These are phyloP conservation scores for Cyrtonyx montezumae DNA, from an alignment of 2,113 vertebrate genomes.

Conservation along the genomic window DNA sequence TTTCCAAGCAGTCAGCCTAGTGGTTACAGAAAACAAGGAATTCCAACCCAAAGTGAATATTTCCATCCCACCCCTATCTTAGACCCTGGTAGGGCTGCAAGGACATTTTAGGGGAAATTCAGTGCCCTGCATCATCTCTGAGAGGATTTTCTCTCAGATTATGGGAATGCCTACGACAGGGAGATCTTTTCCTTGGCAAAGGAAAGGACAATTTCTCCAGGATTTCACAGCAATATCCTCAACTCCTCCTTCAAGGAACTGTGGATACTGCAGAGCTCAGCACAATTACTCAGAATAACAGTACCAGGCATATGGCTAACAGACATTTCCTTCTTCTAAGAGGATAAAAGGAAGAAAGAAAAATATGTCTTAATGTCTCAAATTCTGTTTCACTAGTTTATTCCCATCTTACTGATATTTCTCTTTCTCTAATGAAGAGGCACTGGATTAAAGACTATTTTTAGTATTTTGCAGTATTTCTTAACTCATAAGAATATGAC, in stretches of 20 bases:
- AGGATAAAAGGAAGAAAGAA: fast-evolving
- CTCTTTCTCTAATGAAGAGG: neutral
- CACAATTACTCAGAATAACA: too few relatives aligned
- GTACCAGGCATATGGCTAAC: neutral
- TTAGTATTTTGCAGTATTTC: neutral
- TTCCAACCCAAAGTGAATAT: neutral
- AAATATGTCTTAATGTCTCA: too few relatives aligned
- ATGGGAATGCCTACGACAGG: fast-evolving
- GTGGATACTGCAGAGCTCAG: neutral
- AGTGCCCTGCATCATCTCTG: neutral
- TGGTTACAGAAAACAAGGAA: neutral
- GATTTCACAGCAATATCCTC: fast-evolving
- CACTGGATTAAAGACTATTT: neutral
- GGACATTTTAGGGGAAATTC: neutral
- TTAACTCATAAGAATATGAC: fast-evolving
- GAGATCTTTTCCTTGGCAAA: neutral
- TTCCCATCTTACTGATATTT: neutral
- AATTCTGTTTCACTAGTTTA: neutral
- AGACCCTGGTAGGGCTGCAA: neutral
- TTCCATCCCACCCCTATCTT: neutral
- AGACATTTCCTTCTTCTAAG: neutral
- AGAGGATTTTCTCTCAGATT: neutral
- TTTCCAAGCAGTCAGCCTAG: neutral
- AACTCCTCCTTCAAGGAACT: neutral
- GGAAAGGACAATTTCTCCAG: neutral